Base-by-base conservation (phyloP, 2,113 vertebrate genomes). In the Polypterus senegalus region DNA sequence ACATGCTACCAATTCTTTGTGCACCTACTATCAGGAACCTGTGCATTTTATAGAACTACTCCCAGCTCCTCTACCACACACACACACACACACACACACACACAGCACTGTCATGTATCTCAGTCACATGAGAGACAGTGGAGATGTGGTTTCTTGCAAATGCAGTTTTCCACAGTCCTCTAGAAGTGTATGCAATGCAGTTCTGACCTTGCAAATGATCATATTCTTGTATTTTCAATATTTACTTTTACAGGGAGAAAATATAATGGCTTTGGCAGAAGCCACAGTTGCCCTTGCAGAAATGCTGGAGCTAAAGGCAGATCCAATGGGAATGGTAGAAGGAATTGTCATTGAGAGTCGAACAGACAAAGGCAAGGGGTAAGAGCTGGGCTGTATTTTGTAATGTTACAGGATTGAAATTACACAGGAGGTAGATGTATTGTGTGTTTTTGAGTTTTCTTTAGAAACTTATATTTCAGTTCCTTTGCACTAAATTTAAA, bases 281-380 rank as follows among this genome's bases (percentile, higher is more conserved):
- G 94, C 96, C 61, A 93, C 84, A 1, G 77, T 91, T 65, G 79
- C 89, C 7, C 77, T 97, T 58, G 89, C 96, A 0, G 95, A 99
- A 76, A 71, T 99, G n/a, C 11, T 97, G 73, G 92, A 97, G 66
- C 74, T 99, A 70, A 97, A 91, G 76, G 92, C 87, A 0, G 93
- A 97, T 62, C 62, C 78, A 9, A 78, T 71, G 0, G 92, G 93
- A 9, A 71, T 76, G 5, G 85, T 92, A 61, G 93, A 98, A 74
- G 94, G 89, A n/a, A 78, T 82, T 0, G 5, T 98, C 48, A 88
- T 99, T 1, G 95, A 99, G 75, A 91, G 90, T 71, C 86, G 88
- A n/a, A 91, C 84, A 0, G 90, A 95, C 79, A 92, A 71, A 72
- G 96, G 96, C 63, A 93, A 81, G 76, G 89, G 89, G 89, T 90